phyloP scores from a whole-genome alignment of 1,140 invertebrate genomes.

The Spodoptera litura region DNA sequence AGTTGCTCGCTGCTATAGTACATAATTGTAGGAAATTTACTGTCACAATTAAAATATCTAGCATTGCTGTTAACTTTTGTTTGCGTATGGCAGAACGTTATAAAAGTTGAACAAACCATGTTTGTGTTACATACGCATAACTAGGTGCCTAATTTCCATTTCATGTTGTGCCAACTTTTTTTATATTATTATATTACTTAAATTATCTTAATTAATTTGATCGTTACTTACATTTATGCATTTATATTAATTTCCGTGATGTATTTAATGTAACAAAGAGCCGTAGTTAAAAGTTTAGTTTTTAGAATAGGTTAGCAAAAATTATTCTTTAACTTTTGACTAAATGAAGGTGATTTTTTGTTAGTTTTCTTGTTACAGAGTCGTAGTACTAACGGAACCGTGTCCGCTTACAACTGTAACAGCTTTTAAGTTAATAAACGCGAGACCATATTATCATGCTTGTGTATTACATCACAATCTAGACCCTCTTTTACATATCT shows the following conservation, averaged over 20 bases:
- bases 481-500: too few relatives aligned
- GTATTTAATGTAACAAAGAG: background rate
- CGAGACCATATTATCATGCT: too few relatives aligned
- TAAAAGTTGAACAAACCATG: constrained; percentile 34
- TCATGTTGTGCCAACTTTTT: constrained; percentile 20
- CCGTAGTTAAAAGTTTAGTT: background rate
- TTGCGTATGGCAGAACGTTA: constrained; percentile 19
- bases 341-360: too few relatives aligned
- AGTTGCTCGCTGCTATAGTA: constrained; percentile 34
- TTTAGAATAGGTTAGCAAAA: too few relatives aligned
- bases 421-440: too few relatives aligned
- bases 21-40: constrained; percentile 44
- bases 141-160: constrained; percentile 13
- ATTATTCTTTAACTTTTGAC: too few relatives aligned
- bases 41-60: constrained; percentile 46
- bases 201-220: constrained; percentile 17
- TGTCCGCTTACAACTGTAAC: too few relatives aligned
- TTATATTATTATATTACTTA: constrained; percentile 5
- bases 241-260: background rate
- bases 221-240: constrained; percentile 6
- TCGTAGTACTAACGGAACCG: too few relatives aligned
- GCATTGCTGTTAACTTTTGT: constrained; percentile 35
- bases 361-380: too few relatives aligned
- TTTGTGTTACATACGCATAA: constrained; percentile 29
- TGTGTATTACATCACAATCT: too few relatives aligned